Base-by-base conservation (phyloP, 2,888 invertebrate genomes). In the Caradrina clavipalpis region DNA sequence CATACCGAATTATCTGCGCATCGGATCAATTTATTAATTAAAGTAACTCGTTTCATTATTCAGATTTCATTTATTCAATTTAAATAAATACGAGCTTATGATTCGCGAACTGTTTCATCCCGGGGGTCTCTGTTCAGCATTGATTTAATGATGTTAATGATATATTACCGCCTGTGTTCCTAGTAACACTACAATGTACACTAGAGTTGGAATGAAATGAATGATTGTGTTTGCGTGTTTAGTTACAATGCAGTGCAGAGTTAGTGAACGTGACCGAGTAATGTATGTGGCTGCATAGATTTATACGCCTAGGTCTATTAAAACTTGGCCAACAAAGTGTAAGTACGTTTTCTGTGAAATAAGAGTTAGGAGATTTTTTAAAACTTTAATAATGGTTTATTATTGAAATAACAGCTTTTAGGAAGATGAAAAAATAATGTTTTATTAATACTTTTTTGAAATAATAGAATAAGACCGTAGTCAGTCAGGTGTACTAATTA, bases 141-240 rank as follows among this genome's bases (percentile, higher is more conserved):
- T 75, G 61, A 61, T 78, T 73, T 57, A 62, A 72, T 78, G 17
- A 17, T 58, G 77, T 56, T 60, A 71, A 31, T 31, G 15, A 50
- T 57, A 39, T 31, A 22, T 21, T 45, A 21, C 54, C 13, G 21
- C n/a, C 35, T 53, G 39, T 59, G 5, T 45, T 45, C 10, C 15
- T 45, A 31, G 42, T 42, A 35, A 1, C 13, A 42, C 54, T 50
- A 50, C 64, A 31, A 26, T 59, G 39, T 59, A 62, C 49, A 51
- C 21, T 21, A 35, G 42, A 42, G 49, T 61, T 69, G 31, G 49
- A 73, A 69, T 69, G n/a, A 66, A 61, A 78, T 73, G 26, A 78
- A 69, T 73, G 35, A 67, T 78, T 59, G 69, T 70, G 62, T 65
- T 82, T 67, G 56, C 64, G 63, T 79, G 80, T 74, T 78, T 70